These are phyloP conservation scores for Enteromius afrohamiltoni DNA, from an alignment of 2,797 vertebrate genomes.

Conservation along the genomic window DNA sequence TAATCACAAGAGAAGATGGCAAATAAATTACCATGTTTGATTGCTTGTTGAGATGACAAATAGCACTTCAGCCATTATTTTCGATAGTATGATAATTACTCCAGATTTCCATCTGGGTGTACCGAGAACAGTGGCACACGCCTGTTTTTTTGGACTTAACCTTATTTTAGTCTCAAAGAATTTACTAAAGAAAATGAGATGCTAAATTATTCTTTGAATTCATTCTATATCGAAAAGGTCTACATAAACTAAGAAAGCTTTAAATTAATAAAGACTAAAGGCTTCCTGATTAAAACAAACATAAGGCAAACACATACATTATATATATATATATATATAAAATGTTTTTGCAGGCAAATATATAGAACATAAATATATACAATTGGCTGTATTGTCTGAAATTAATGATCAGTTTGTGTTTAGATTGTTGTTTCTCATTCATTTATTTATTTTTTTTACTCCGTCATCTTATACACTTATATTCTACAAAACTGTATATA, in stretches of 20 bases:
- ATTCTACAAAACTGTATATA: too few relatives aligned
- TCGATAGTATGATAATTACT: background rate
- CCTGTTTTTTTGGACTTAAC: conserved; percentile 2
- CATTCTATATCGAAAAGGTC: background rate
- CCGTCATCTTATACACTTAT: too few relatives aligned
- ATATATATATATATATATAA: background rate
- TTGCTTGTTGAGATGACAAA: conserved; percentile 3
- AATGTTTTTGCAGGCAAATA: too few relatives aligned
- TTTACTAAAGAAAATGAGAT: background rate
- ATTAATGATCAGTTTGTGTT: too few relatives aligned
- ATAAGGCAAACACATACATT: background rate
- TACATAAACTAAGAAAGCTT: background rate
- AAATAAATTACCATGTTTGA: background rate
- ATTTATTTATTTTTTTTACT: too few relatives aligned
- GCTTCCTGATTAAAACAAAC: background rate
- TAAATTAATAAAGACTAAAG: background rate
- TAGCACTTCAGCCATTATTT: background rate
- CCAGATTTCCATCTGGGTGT: background rate
- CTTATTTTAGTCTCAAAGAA: background rate
- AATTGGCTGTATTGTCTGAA: too few relatives aligned
- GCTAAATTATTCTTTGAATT: background rate
- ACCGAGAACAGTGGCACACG: background rate
- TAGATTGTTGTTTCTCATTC: too few relatives aligned
- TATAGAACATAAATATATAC: too few relatives aligned
- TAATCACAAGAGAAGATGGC: background rate